Conservation (phyloP, 2,888 invertebrate genomes). For the Lutraria lutraria region DNA sequence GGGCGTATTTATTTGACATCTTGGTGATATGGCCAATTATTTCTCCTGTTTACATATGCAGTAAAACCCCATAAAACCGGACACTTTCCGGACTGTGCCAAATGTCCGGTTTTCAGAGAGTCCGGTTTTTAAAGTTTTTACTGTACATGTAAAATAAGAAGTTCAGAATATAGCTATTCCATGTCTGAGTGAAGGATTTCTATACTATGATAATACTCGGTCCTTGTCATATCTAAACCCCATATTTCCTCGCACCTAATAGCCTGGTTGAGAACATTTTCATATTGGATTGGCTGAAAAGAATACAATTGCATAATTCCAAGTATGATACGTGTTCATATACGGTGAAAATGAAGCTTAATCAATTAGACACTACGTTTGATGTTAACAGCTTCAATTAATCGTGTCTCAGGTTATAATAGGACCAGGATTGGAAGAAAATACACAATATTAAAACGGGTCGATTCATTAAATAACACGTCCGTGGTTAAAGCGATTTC, state of each 20-base stretch:
- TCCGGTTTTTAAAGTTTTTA: too few relatives aligned
- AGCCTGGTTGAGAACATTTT: not conserved
- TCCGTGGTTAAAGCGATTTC: not conserved
- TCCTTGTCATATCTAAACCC: not conserved
- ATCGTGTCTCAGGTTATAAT: not conserved
- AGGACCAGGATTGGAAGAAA: not conserved
- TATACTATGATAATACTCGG: not conserved
- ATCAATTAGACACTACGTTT: slow-evolving; percentile 51
- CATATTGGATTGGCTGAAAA: not conserved
- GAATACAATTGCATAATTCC: slow-evolving; percentile 2
- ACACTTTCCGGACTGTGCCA: too few relatives aligned
- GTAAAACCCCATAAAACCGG: too few relatives aligned
- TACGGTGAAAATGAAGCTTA: slow-evolving; percentile 39
- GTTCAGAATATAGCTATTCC: too few relatives aligned
- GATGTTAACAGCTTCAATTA: slow-evolving; percentile 40
- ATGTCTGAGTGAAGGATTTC: not conserved
- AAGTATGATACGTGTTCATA: slow-evolving; percentile 22
- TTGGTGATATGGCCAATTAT: too few relatives aligned
- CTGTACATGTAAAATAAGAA: too few relatives aligned
- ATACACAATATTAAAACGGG: not conserved
- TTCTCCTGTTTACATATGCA: too few relatives aligned
- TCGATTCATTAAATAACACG: slow-evolving; percentile 12
- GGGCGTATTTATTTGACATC: too few relatives aligned
- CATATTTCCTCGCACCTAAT: not conserved
- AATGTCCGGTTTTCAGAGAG: too few relatives aligned